Base-by-base conservation (phyloP, 92 coral and sea anemone genomes). In the Metridium senile region DNA sequence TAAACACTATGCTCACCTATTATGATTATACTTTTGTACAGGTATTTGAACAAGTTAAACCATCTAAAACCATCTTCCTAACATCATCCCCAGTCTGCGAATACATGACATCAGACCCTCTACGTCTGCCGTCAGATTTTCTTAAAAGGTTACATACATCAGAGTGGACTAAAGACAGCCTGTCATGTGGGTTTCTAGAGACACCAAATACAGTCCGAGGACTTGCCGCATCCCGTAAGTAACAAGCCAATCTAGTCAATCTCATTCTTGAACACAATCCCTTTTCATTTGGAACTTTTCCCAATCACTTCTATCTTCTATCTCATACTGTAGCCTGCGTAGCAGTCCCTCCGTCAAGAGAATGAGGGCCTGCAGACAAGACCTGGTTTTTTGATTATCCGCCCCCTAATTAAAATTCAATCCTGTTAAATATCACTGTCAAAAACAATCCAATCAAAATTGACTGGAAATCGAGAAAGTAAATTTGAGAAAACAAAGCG, bases 151-250 rank as follows among this genome's bases (percentile, higher is more conserved):
- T 94, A 62, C 83, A 89, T 68, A 89, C 98, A 25, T 87, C 90
- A 45, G 66, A 70, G 13, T 94, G 97, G 98, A 71, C 72, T 66
- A 59, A 87, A 67, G 71, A 66, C 8, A 64, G 85, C 62, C 57
- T 61, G 34, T 74, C 78, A 13, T 92, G 92, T 71, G 85, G 85
- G 3, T 94, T 83, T 62, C 71, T 94, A 21, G 90, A 89, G 62
- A 84, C 97, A 1, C 98, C 98, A 21, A 94, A 94, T 75, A 85
- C 89, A 34, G 66, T 92, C 23, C 81, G 83, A 58, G 97, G 87
- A 72, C 77, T 89, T 18, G 85, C 98, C 43, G 98, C 98, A 34
- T 82, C 98, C 53, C 89, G 98, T 94, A 77, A 16, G 28, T 13
- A 11, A 9, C 28, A 30, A 63, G 16, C 10, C 11, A n/a, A 23